phyloP scores from a whole-genome alignment of 2,888 invertebrate genomes.

The Tolmerus cingulatus region DNA sequence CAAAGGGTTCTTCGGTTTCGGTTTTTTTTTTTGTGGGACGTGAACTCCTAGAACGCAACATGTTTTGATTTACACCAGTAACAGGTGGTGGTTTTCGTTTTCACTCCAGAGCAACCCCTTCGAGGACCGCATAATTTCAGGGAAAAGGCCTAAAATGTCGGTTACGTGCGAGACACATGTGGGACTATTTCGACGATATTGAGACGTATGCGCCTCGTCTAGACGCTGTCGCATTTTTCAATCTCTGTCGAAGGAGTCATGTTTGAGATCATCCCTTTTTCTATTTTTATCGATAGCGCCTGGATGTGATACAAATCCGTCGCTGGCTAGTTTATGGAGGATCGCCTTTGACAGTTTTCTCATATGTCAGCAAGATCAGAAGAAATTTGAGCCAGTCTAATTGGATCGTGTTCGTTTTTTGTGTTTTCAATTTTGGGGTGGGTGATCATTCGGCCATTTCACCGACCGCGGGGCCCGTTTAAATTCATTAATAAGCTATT shows the following conservation, averaged over 20 bases:
- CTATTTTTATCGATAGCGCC: not conserved
- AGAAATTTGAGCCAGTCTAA: not conserved
- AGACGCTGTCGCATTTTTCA: not conserved
- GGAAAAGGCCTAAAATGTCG: not conserved
- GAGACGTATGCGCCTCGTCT: not conserved
- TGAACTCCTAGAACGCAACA: not conserved
- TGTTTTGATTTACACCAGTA: not conserved
- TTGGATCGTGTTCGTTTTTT: not conserved
- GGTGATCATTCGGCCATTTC: not conserved
- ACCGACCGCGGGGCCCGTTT: not conserved
- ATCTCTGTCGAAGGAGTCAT: not conserved
- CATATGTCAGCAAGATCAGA: not conserved
- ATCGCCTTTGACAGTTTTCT: not conserved
- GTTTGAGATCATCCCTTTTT: not conserved
- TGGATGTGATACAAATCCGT: not conserved
- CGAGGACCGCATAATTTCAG: not conserved
- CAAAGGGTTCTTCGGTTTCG: not conserved
- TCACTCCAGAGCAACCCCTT: not conserved
- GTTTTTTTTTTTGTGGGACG: not conserved
- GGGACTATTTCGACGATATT: not conserved
- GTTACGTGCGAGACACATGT: not conserved
- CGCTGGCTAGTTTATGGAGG: not conserved
- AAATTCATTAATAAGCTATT: constrained; percentile 15
- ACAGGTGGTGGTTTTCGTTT: constrained; percentile 25
- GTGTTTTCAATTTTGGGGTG: not conserved